phyloP scores from a whole-genome alignment of 2,797 vertebrate genomes.

The Syndactyla subalaris region DNA sequence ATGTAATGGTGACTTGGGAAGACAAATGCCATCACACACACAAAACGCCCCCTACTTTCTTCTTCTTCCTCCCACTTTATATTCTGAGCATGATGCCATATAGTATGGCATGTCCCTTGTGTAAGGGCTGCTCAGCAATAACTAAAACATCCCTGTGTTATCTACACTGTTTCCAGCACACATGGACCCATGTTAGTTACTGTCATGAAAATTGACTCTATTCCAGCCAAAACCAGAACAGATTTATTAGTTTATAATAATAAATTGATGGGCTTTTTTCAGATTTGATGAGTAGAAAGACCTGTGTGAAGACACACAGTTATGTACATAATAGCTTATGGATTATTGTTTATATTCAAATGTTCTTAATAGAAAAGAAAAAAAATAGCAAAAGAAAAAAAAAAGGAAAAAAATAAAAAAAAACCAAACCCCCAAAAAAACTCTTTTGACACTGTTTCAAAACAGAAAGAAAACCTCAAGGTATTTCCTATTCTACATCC shows the following conservation, averaged over 20 bases:
- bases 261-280: not conserved
- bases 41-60: fast-evolving
- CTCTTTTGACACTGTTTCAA: not conserved
- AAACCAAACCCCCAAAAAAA: not conserved
- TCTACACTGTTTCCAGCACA: not conserved
- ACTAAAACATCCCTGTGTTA: not conserved
- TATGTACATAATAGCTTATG: fast-evolving
- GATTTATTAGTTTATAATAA: not conserved
- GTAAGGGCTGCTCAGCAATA: not conserved
- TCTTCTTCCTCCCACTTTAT: not conserved
- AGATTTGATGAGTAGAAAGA: not conserved
- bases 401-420: not conserved
- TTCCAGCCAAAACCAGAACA: not conserved
- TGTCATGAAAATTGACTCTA: not conserved
- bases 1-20: not conserved
- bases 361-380: not conserved
- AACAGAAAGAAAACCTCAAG: not conserved
- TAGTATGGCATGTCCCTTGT: not conserved
- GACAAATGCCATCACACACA: not conserved
- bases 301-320: not conserved
- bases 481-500: not conserved
- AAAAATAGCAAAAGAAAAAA: not conserved
- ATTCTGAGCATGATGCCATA: not conserved
- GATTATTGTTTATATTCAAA: not conserved
- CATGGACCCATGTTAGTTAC: not conserved